These are phyloP conservation scores for Urocyon cinereoargenteus DNA, from an alignment of 2,797 vertebrate genomes.

Conservation along the genomic window DNA sequence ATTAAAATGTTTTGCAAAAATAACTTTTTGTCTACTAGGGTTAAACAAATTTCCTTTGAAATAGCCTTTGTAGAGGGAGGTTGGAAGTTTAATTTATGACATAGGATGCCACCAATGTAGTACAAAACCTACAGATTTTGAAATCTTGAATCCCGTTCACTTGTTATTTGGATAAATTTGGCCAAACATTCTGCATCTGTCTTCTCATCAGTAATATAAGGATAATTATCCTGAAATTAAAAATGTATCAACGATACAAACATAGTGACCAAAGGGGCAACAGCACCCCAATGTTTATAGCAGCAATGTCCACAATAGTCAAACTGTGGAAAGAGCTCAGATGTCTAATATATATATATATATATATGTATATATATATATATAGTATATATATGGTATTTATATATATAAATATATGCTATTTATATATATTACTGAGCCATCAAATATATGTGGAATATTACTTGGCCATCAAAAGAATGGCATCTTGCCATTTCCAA, in stretches of 20 bases:
- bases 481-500: neutral
- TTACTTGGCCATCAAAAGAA: neutral
- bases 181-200: neutral
- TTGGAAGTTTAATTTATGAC: neutral
- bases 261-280: neutral
- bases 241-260: neutral
- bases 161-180: slow-evolving; percentile 5
- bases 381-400: too few species aligned
- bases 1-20: slow-evolving; percentile 67
- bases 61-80: neutral
- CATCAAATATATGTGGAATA: neutral
- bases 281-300: neutral
- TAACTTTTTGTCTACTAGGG: slow-evolving; percentile 32
- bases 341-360: neutral
- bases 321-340: neutral
- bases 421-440: too few species aligned
- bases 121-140: neutral
- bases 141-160: neutral
- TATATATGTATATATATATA: too few species aligned
- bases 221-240: slow-evolving; percentile 15
- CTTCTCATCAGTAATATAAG: slow-evolving; percentile 17
- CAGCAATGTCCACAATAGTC: neutral
- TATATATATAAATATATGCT: too few species aligned
- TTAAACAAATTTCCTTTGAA: slow-evolving; percentile 47
- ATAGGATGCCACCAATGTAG: neutral